Evolutionary conservation across 2,797 vertebrate species (phyloP), one percentile per base, ranked within the genome.

Genomic region (Chelon auratus): DNA sequence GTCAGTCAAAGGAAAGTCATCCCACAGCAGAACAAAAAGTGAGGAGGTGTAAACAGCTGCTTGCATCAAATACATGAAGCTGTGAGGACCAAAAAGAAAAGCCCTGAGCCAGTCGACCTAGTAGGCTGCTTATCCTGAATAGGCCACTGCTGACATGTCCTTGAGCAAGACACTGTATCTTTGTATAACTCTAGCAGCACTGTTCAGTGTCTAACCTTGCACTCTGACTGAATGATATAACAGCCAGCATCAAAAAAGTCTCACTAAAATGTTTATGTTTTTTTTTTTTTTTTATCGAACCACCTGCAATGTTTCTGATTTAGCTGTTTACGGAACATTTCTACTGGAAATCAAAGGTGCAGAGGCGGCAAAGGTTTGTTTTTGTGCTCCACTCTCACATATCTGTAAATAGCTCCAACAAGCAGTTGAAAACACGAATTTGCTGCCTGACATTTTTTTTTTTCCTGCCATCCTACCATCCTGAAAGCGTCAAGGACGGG

Each of bases 41-140:
- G 37, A 65, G 43, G 18, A 55, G 53, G 56, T 55, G 67, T 45
- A 36, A 69, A 69, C 57, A 71, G 69, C 69, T 79, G 68, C 39
- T 62, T 30, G 36, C 15, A 30, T 61, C 51, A 36, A 24, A 60
- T 14, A 42, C 40, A 42, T 42, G 13, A 14, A 13, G 3, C 40
- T 42, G 43, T 45, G 15, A 45, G 10, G 20, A 55, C 42, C 1
- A 18, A 22, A 39, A 40, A 58, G 18, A 43, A 3, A 42, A 10
- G 2, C 26, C 62, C 51, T 37, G 14, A 47, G 36, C 5, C 20
- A 40, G 40, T 17, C 8, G 5, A 12, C 15, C 17, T 22, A 22
- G 22, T 2, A 22, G 22, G 22, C 22, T 55, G 36, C 30, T 48
- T 13, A 55, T 60, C 66, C 70, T 45, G 40, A 3, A 4, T 33